phyloP scores from a whole-genome alignment of 2,113 vertebrate species.

The Heloderma charlesbogerti region DNA sequence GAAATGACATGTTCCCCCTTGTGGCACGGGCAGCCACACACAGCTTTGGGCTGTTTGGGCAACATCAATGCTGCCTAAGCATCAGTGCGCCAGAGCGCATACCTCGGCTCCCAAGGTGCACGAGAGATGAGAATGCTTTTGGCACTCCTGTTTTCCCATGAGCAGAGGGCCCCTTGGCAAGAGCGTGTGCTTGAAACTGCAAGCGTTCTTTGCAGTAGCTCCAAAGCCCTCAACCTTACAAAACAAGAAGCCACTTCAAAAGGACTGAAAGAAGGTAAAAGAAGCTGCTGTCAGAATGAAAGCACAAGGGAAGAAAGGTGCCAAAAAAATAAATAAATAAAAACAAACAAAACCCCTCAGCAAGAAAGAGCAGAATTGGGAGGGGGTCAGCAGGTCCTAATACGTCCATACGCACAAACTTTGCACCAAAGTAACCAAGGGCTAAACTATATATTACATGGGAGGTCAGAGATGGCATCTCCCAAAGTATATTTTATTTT shows the following conservation, averaged over 20 bases:
- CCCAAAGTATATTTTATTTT: background rate
- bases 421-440: background rate
- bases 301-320: background rate
- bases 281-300: constrained; percentile 11
- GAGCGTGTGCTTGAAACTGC: background rate
- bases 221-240: background rate
- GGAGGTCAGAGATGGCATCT: background rate
- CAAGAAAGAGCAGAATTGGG: background rate
- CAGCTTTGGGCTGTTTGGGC: background rate
- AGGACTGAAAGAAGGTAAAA: background rate
- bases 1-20: background rate
- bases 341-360: too few species aligned
- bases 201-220: background rate
- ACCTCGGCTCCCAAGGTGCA: background rate
- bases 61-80: background rate
- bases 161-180: background rate
- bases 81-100: background rate
- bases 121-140: background rate
- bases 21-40: background rate
- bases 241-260: constrained; percentile 35
- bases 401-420: background rate
- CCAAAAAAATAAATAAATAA: background rate
- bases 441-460: background rate
- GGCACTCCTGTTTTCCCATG: background rate
- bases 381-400: background rate